Base-by-base conservation (phyloP, 2,113 vertebrate genomes). In the Hypocryptadius cinnamomeus region DNA sequence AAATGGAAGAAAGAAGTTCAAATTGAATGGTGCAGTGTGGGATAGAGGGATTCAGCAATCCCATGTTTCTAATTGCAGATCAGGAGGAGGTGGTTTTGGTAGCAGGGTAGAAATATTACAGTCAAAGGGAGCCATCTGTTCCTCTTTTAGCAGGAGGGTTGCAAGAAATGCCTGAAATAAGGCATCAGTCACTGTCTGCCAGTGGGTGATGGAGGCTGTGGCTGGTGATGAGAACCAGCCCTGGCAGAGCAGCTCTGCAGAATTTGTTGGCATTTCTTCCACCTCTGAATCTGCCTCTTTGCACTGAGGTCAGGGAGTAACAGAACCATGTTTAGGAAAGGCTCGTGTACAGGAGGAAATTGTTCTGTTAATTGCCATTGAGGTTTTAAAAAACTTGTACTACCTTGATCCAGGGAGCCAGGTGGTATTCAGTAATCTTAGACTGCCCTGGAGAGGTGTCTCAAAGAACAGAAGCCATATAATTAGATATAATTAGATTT, bases 401-500 rank as follows among this genome's bases (percentile, higher is more conserved):
- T 66, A 76, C 86, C 83, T 94, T 88, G 85, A 95, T 94, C 59
- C 71, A 85, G 83, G 89, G 80, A 90, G 73, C 59, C 0, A 1
- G 68, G 50, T 65, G 54, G 35, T 84, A 31, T 92, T 95, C 83
- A 93, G 27, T 79, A 83, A 61, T 94, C 44, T 77, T 28, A 61
- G 57, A 93, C 63, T 82, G 73, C 89, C 87, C 94, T 59, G 71
- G 91, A 90, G 91, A 94, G 70, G 53, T 39, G 42, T 73, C 53
- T 96, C 60, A 40, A 54, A 87, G 87, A 95, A 77, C 56, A 93
- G 86, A 92, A 94, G 76, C 89, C 89, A 37, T 19, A 39, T 60
- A 60, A 37, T 60, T 60, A 95, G 83, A 50, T 94, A 93, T 92
- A 96, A 96, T 96, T 96, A 88, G 69, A 96, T 94, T 95, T 96